Evolutionary conservation across 30 jellyfish, hydroid and myxozoan genomes (phyloP).

Genomic region (Turritopsis dohrnii): DNA sequence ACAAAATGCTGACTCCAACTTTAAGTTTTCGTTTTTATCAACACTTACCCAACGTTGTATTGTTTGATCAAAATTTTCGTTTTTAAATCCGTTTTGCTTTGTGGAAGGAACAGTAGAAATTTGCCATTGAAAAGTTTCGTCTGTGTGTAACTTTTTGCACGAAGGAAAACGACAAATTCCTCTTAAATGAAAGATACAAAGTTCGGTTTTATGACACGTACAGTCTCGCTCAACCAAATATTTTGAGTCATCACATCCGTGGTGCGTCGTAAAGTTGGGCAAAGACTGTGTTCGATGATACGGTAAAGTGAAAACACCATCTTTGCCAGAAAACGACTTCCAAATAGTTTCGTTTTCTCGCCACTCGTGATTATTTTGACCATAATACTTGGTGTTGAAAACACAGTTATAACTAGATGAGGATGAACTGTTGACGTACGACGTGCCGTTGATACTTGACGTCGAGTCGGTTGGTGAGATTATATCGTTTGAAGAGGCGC

Average conservation of each 20-base stretch:
- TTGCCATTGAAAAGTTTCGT: constrained; percentile 36
- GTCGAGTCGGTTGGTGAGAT: constrained; percentile 33
- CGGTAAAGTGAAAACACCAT: constrained; percentile 22
- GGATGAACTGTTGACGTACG: not conserved
- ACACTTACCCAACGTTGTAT: constrained; percentile 27
- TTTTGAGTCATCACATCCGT: not conserved
- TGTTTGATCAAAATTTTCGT: constrained; percentile 10
- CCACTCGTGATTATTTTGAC: not conserved
- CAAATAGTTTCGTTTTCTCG: constrained; percentile 1
- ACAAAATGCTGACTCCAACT: constrained; percentile 30
- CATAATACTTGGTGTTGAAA: not conserved
- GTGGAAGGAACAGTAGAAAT: constrained; percentile 18
- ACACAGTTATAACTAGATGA: not conserved
- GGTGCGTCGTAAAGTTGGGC: constrained; percentile 5
- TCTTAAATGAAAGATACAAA: constrained; percentile 1
- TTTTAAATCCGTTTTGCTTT: constrained; percentile 6
- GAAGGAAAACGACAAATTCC: not conserved
- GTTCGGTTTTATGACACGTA: constrained; percentile 19
- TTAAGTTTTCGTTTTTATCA: constrained; percentile 32
- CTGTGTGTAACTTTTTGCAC: constrained; percentile 22
- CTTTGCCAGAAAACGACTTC: constrained; percentile 15
- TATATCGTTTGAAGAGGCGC: constrained; percentile 34
- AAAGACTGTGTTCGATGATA: constrained; percentile 24
- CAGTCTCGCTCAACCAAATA: not conserved
- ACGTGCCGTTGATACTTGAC: constrained; percentile 24